These are phyloP conservation scores for Lordiphosa andalusiaca DNA, from an alignment of 2,888 invertebrate species.

Conservation along the genomic window DNA sequence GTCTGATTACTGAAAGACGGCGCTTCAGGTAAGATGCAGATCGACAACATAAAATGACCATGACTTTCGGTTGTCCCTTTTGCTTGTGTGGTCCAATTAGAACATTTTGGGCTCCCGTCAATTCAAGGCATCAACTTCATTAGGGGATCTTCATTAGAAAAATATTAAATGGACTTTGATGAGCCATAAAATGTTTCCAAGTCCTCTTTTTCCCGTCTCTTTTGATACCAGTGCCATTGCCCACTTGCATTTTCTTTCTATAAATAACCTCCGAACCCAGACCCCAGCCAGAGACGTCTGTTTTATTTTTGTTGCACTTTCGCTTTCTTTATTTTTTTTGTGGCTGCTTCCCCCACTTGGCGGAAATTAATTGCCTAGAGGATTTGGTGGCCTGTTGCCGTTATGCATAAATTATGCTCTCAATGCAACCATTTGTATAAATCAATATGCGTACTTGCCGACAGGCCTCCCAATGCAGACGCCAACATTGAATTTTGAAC, in stretches of 20 bases:
- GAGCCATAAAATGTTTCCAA: constrained; percentile 21
- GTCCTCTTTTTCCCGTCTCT: background rate
- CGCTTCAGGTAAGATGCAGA: constrained; percentile 27
- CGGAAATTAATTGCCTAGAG: constrained; percentile 58
- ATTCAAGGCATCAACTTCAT: constrained; percentile 2
- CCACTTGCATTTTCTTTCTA: constrained; percentile 15
- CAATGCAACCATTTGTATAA: constrained; percentile 59
- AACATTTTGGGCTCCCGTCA: constrained; percentile 23
- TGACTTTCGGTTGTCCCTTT: constrained; percentile 23
- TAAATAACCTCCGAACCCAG: constrained; percentile 15
- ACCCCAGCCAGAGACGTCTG: constrained; percentile 22
- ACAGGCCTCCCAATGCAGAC: constrained; percentile 37
- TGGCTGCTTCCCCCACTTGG: constrained; percentile 28
- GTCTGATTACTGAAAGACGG: constrained; percentile 13
- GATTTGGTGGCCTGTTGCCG: constrained; percentile 29
- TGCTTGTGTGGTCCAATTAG: constrained; percentile 23
- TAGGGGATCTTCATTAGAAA: constrained; percentile 22
- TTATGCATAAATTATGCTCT: constrained; percentile 57
- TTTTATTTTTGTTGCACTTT: constrained; percentile 52
- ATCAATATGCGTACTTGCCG: constrained; percentile 59
- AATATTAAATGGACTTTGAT: constrained; percentile 24
- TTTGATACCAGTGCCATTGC: background rate
- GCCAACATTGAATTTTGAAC: constrained; percentile 2
- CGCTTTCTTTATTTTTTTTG: constrained; percentile 12
- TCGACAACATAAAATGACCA: constrained; percentile 10